These are phyloP conservation scores for Microctonus aethiopoides DNA, from an alignment of 2,888 invertebrate species.

Conservation along the genomic window DNA sequence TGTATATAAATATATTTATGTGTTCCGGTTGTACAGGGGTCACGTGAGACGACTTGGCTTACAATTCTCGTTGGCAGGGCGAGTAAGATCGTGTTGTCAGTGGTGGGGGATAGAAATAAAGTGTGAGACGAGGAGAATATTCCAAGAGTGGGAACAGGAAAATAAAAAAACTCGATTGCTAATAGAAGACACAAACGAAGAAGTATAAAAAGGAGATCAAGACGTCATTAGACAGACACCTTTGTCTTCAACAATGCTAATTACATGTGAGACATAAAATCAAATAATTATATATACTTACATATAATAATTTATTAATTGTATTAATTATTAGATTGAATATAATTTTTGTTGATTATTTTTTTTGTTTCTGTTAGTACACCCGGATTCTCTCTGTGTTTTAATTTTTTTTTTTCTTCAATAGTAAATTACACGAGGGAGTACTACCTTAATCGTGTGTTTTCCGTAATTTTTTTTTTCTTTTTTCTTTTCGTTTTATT, in stretches of 20 bases:
- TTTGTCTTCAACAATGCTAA: background rate
- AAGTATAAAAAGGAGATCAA: conserved; percentile 4
- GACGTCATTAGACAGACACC: conserved; percentile 1
- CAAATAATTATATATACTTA: background rate
- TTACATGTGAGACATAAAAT: background rate
- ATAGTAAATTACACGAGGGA: conserved; percentile 30
- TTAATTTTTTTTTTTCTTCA: conserved; percentile 19
- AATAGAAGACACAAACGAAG: background rate
- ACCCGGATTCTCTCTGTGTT: background rate
- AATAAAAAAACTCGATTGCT: background rate
- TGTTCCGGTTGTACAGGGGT: background rate
- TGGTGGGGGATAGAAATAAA: background rate
- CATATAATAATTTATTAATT: background rate
- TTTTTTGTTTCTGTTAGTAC: background rate
- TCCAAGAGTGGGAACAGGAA: background rate
- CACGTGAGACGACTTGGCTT: background rate
- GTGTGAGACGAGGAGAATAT: background rate
- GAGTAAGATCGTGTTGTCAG: background rate
- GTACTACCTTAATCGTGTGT: conserved; percentile 8
- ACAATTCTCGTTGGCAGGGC: background rate
- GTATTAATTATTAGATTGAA: too few species aligned
- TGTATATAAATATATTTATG: background rate
- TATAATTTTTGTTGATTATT: background rate
- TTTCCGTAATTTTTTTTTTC: background rate
- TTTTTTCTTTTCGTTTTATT: background rate